Base-by-base conservation (phyloP, 2,888 invertebrate genomes). In the Clusia tigrina region DNA sequence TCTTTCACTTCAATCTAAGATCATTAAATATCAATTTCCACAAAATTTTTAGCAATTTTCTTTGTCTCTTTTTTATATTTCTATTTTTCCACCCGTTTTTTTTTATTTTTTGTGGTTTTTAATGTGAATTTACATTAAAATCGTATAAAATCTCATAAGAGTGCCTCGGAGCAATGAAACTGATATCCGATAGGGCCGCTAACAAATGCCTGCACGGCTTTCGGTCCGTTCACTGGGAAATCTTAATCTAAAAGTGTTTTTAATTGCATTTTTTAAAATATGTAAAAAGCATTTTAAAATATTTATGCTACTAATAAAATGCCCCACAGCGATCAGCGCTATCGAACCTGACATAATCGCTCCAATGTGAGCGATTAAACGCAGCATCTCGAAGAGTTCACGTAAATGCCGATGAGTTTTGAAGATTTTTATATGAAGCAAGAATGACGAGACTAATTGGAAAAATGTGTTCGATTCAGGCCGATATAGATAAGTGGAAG, bases 391-490 rank as follows among this genome's bases (percentile, higher is more conserved):
- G n/a, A n/a, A n/a, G n/a, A n/a, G n/a, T n/a, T n/a, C n/a, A n/a
- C n/a, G n/a, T n/a, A n/a, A n/a, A 32, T 6, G 32, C 32, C 6
- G 32, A 12, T 6, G 12, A 32, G 6, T 32, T 32, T 32, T 32
- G 12, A 9, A 12, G 12, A 32, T 32, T 32, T 32, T 32, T 32
- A 32, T 32, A 9, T 12, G 32, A 32, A 32, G 12, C 6, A 32
- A 9, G 6, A 9, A 32, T 32, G 32, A 32, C 6, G 32, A 32
- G 18, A 22, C 60, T 60, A 60, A 60, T 60, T 54, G 60, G 53
- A 54, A 60, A 60, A 48, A 60, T 60, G 54, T 60, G 60, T 60
- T 48, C n/a, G n/a, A n/a, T n/a, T n/a, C n/a, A n/a, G n/a, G n/a
- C n/a, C n/a, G n/a, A n/a, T n/a, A n/a, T n/a, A n/a, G n/a, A n/a